Evolutionary conservation across 2,113 vertebrate species (phyloP), one percentile per base, ranked within the genome.

Genomic region (Eudyptes chrysolophus): DNA sequence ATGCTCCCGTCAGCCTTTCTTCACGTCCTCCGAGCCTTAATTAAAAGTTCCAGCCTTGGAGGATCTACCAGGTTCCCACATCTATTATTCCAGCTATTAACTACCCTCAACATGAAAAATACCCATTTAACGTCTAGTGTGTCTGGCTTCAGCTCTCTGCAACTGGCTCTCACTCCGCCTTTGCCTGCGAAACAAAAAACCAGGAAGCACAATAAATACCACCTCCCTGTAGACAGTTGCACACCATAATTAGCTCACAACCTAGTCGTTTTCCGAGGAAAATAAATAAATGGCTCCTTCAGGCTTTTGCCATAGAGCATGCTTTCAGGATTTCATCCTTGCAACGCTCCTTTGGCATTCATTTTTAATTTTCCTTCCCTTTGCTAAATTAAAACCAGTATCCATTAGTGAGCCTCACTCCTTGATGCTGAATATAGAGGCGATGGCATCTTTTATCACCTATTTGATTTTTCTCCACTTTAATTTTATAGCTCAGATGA

Each of bases 41-140:
- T 96, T 94, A 97, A 84, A 84, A 93, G 74, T 32, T 86, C 36
- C 79, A 84, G 57, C 32, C 51, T 95, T 86, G 64, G 58, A 94
- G 64, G 71, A 88, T 86, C 82, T 88, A 65, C 26, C 3, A 8
- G 11, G 20, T 90, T 94, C 66, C 55, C 85, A 46, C 0, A 0
- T 75, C 88, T 88, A 19, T 92, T 95, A 83, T 81, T 97, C 62
- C 76, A 92, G 70, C 42, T 77, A 13, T 82, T 96, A 96, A 97
- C 94, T 95, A 78, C 32, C n/a, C 4, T 84, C 85, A 77, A 49
- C 82, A 38, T 80, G 80, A 86, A 90, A 94, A 94, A 86, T 66
- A 74, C 21, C 54, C 64, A 64, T 76, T 83, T 76, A 40, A 68
- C 0, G 1, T 77, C 66, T 40, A 38, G 15, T 7, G 71, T 51